Evolutionary conservation across 2,797 vertebrate species (phyloP).

Genomic region (Heterohyrax brucei): DNA sequence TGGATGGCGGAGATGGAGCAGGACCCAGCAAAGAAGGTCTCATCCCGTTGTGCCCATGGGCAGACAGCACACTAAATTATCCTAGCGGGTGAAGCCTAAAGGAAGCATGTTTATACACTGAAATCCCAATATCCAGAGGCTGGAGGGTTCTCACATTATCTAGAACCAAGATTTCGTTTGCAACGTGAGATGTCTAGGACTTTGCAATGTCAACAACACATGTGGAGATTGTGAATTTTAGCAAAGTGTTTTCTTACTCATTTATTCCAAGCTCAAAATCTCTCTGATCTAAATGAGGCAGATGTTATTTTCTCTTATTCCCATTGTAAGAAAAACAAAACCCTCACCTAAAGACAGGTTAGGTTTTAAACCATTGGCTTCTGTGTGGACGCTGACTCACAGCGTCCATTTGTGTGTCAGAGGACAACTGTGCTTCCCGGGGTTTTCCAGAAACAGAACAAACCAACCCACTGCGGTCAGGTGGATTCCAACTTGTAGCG

Average conservation of each 20-base stretch:
- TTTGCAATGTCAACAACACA: too few species aligned
- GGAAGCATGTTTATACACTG: rapidly evolving
- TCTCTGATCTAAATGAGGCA: background rate
- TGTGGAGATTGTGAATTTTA: rapidly evolving
- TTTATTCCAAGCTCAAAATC: background rate
- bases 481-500: too few species aligned
- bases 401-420: too few species aligned
- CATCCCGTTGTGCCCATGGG: too few species aligned
- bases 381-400: too few species aligned
- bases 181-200: background rate
- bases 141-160: background rate
- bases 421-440: too few species aligned
- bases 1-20: too few species aligned
- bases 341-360: background rate
- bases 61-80: too few species aligned
- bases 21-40: too few species aligned
- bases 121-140: rapidly evolving
- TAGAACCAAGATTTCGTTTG: rapidly evolving
- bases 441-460: too few species aligned
- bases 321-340: background rate
- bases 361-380: too few species aligned
- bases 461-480: too few species aligned
- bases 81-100: rapidly evolving
- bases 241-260: rapidly evolving
- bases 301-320: background rate